Evolutionary conservation across 2,797 vertebrate species (phyloP).

Genomic region (Lepilemur septentrionalis): DNA sequence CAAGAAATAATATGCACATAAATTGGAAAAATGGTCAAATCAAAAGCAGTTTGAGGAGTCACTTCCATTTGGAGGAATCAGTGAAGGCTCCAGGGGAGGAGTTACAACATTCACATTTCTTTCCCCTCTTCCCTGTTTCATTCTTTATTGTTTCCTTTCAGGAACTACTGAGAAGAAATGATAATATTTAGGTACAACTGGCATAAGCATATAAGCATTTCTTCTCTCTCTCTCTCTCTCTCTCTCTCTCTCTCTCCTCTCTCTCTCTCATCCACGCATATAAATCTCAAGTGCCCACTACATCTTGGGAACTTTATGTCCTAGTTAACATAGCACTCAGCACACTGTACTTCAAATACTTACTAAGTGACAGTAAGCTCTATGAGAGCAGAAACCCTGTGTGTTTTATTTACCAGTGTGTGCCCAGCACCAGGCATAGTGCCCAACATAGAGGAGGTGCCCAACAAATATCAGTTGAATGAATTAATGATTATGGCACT

Average conservation of each 20-base stretch:
- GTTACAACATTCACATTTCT: background rate
- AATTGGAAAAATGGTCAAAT: background rate
- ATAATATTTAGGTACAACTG: background rate
- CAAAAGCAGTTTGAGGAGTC: background rate
- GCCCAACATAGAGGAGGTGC: background rate
- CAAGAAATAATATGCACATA: background rate
- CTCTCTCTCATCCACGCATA: background rate
- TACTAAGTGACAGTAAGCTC: background rate
- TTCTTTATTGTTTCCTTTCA: slow-evolving; percentile 24
- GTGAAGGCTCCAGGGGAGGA: background rate
- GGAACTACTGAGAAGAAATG: background rate
- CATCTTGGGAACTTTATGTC: background rate
- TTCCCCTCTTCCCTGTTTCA: background rate
- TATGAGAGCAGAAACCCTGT: background rate
- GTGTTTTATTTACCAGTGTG: background rate
- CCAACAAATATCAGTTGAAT: background rate
- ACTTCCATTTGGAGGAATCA: background rate
- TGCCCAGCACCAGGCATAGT: background rate
- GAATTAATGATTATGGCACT: background rate
- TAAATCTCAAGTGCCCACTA: background rate
- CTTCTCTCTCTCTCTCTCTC: background rate
- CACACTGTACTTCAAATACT: background rate
- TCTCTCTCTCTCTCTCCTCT: no score
- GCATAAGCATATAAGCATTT: background rate
- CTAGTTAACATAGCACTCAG: background rate